Conservation (phyloP, 2,113 vertebrate species). For the Aldabrachelys gigantea region DNA sequence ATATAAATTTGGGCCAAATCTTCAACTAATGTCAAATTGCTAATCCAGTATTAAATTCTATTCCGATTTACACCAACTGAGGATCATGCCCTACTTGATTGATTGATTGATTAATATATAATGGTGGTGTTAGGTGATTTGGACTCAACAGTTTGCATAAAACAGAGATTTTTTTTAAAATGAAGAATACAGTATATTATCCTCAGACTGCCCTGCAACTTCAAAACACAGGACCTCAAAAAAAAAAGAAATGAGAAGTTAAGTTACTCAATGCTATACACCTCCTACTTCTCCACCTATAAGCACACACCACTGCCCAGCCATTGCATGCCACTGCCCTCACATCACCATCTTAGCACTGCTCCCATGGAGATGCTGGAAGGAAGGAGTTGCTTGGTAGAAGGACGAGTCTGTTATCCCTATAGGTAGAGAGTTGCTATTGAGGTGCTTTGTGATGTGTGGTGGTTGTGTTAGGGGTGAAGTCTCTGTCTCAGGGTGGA, state of each 20-base stretch:
- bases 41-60: neutral
- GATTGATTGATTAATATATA: no score
- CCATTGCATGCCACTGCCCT: neutral
- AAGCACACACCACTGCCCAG: neutral
- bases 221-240: neutral
- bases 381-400: neutral
- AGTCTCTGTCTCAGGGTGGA: accelerated
- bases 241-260: accelerated
- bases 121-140: accelerated
- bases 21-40: neutral
- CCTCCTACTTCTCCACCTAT: neutral
- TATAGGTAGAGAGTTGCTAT: neutral
- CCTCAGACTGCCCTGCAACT: neutral
- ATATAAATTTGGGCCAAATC: neutral
- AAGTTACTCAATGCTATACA: accelerated
- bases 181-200: accelerated
- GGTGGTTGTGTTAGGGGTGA: accelerated
- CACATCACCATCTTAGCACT: neutral
- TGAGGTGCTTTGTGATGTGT: neutral
- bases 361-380: neutral
- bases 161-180: neutral
- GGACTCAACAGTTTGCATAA: neutral
- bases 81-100: neutral
- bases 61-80: neutral
- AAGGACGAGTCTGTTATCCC: neutral